These are phyloP conservation scores for Hoplodrina ambigua DNA, from an alignment of 2,888 invertebrate genomes.

Conservation along the genomic window DNA sequence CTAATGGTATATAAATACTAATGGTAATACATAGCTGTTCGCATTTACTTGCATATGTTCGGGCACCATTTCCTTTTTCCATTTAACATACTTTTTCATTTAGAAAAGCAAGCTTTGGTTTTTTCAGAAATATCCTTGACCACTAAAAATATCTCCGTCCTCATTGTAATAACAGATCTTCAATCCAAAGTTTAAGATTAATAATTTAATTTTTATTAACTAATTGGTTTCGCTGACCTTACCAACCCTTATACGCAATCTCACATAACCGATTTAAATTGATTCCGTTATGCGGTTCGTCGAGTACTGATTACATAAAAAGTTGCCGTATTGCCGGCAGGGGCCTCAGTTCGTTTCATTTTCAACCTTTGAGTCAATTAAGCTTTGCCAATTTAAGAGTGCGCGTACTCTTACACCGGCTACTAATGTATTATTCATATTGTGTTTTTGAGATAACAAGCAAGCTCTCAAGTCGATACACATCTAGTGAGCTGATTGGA, in stretches of 20 bases:
- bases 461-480: conserved; percentile 87
- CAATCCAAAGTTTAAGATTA: conserved; percentile 35
- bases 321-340: conserved; percentile 69
- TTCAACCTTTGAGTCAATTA: conserved; percentile 89
- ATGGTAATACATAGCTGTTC: no score
- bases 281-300: conserved; percentile 73
- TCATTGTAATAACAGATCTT: conserved; percentile 14
- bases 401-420: conserved; percentile 79
- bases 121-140: background rate
- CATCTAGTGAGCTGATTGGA: conserved; percentile 88
- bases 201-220: conserved; percentile 54
- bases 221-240: conserved; percentile 66
- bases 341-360: conserved; percentile 81
- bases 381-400: conserved; percentile 88
- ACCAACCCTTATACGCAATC: conserved; percentile 71
- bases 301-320: conserved; percentile 77
- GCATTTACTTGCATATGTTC: background rate
- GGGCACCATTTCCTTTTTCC: background rate
- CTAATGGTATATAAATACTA: no score
- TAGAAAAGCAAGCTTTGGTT: no score
- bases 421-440: conserved; percentile 90
- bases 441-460: conserved; percentile 90
- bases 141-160: background rate
- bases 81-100: no score
- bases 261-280: conserved; percentile 78